Percentiles rank a stretch among this genome's conserved stretches.
Conservation (phyloP, 1,140 invertebrate species). For the Nephotettix cincticeps region DNA sequence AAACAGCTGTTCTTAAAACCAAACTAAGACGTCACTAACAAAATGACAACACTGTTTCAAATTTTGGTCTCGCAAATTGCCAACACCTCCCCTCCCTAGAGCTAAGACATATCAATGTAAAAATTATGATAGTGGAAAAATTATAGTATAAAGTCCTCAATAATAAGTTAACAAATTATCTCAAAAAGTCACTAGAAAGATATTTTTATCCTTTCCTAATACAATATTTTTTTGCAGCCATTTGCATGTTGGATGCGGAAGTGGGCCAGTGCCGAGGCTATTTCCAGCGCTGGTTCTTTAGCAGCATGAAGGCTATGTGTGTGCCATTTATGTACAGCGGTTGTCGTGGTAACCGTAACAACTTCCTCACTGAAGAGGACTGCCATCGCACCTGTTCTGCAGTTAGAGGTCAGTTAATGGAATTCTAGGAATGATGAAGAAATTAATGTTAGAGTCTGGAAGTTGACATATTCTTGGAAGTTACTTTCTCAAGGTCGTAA, state of each 20-base stretch:
- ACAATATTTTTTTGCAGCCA: conserved; percentile 61
- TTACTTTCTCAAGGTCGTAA: too few species aligned
- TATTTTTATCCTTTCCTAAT: not conserved
- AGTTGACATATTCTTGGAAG: too few species aligned
- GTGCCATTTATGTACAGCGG: conserved; percentile 72
- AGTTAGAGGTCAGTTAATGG: conserved; percentile 44
- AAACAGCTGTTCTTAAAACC: too few species aligned
- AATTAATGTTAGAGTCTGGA: too few species aligned
- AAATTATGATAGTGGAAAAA: too few species aligned
- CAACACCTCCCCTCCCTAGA: too few species aligned
- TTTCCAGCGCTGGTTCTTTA: conserved; percentile 62
- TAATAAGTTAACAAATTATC: not conserved
- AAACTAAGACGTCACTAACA: too few species aligned
- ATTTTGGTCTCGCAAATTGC: too few species aligned
- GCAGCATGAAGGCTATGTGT: conserved; percentile 46
- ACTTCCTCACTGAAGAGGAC: conserved; percentile 60
- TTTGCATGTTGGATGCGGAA: conserved; percentile 64
- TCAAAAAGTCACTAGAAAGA: not conserved
- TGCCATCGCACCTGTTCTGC: conserved; percentile 55
- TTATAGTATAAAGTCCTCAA: too few species aligned
- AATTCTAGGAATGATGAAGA: too few species aligned
- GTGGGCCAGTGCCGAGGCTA: conserved; percentile 79
- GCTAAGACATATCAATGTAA: too few species aligned
- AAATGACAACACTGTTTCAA: too few species aligned
- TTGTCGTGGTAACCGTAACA: conserved; percentile 73